Conservation (phyloP, 2,797 vertebrate species). For the Neosilurus mollespiculum region DNA sequence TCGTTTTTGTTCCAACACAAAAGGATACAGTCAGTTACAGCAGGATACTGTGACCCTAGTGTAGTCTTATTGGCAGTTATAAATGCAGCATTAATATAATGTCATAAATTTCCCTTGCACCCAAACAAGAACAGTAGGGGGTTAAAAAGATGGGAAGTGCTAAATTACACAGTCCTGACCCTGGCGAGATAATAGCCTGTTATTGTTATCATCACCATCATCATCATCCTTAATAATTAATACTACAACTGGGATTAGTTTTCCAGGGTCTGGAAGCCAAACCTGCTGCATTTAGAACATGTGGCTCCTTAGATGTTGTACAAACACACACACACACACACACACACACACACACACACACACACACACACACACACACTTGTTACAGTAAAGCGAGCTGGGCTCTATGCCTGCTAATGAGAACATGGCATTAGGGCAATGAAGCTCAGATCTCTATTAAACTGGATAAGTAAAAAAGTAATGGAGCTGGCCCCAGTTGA, state of each 20-base stretch:
- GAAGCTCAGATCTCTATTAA: slow-evolving; percentile 26
- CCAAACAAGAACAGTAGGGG: slow-evolving; percentile 15
- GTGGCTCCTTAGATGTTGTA: slow-evolving; percentile 4
- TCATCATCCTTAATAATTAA: slow-evolving; percentile 32
- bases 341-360: neutral
- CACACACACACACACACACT: neutral
- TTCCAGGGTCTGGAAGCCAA: slow-evolving; percentile 41
- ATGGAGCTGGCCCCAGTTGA: neutral
- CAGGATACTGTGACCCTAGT: slow-evolving; percentile 37
- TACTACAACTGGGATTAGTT: slow-evolving; percentile 34
- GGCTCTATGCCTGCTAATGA: slow-evolving; percentile 36
- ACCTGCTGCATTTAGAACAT: slow-evolving; percentile 26
- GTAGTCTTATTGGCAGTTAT: slow-evolving; percentile 18
- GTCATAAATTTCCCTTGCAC: slow-evolving; percentile 1
- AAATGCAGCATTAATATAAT: slow-evolving; percentile 11
- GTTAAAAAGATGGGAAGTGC: neutral
- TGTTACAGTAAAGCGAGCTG: slow-evolving; percentile 4
- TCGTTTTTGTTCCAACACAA: slow-evolving; percentile 52
- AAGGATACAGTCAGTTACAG: slow-evolving; percentile 61
- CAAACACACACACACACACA: slow-evolving; percentile 16
- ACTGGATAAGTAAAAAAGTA: slow-evolving; percentile 17
- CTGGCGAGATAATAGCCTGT: slow-evolving; percentile 6
- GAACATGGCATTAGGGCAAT: neutral
- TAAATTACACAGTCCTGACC: slow-evolving; percentile 26
- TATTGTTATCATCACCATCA: slow-evolving; percentile 33